phyloP scores from a whole-genome alignment of 2,888 invertebrate genomes.

The Diogma glabrata region DNA sequence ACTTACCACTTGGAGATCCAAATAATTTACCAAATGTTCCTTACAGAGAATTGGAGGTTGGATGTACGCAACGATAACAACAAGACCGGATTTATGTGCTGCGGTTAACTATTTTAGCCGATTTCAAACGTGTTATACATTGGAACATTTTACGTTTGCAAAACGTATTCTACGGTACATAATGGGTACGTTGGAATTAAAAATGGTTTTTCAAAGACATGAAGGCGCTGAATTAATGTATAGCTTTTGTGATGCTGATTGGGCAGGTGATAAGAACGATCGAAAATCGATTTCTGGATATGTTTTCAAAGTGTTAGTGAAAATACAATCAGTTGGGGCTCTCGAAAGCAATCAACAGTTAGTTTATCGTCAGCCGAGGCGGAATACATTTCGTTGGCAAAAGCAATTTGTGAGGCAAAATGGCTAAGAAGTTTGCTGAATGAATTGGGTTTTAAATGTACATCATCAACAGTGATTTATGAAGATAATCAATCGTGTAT shows the following conservation, averaged over 20 bases:
- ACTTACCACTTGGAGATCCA: too few species aligned
- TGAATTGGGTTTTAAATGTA: slow-evolving; percentile 1
- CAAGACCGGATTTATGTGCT: slow-evolving; percentile 15
- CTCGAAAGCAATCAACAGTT: slow-evolving; percentile 15
- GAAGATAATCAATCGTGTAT: slow-evolving; percentile 14
- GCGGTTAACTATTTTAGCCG: slow-evolving; percentile 14
- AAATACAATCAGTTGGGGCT: slow-evolving; percentile 13
- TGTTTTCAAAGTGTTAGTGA: slow-evolving; percentile 16
- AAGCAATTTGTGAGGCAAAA: slow-evolving; percentile 14
- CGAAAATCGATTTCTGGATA: slow-evolving; percentile 16
- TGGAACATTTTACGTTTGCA: slow-evolving; percentile 12
- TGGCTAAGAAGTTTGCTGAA: slow-evolving; percentile 12
- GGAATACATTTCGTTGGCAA: slow-evolving; percentile 14
- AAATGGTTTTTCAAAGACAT: slow-evolving; percentile 3
- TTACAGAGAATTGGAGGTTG: too few species aligned
- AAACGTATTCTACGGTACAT: slow-evolving; percentile 15
- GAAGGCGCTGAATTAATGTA: not conserved
- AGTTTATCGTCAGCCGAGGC: slow-evolving; percentile 16
- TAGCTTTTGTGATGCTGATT: not conserved
- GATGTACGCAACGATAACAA: slow-evolving; percentile 10
- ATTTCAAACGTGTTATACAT: slow-evolving; percentile 14
- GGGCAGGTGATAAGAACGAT: slow-evolving; percentile 12
- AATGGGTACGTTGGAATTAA: slow-evolving; percentile 8
- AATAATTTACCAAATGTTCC: too few species aligned
- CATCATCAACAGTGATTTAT: slow-evolving; percentile 7